Percentiles rank a stretch among this genome's conserved stretches.
Conservation (phyloP, 2,888 invertebrate genomes). For the Hyposoter didymator region DNA sequence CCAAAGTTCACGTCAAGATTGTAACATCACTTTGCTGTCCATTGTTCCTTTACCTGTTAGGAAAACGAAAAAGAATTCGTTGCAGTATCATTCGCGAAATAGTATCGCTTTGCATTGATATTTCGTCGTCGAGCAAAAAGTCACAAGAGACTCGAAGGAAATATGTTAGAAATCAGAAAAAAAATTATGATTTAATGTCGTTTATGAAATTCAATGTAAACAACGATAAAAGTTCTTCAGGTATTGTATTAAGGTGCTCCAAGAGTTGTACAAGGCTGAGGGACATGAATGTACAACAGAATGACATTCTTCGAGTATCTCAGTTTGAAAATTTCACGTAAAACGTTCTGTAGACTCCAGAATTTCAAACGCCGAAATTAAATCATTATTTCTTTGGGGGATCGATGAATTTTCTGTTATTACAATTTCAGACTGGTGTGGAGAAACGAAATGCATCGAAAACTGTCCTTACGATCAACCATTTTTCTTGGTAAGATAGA, state of each 20-base stretch:
- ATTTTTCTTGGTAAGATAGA: conserved; percentile 83
- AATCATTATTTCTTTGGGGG: neutral
- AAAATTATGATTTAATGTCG: neutral
- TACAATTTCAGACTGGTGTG: conserved; percentile 76
- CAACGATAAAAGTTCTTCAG: too few species aligned
- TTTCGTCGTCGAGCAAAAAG: neutral
- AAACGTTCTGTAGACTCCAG: neutral
- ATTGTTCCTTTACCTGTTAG: neutral
- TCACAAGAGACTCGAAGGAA: neutral
- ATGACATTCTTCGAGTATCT: neutral
- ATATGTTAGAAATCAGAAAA: too few species aligned
- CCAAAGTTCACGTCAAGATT: neutral
- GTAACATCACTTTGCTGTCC: neutral
- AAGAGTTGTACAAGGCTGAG: too few species aligned
- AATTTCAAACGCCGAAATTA: neutral
- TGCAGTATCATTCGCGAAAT: neutral
- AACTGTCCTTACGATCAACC: conserved; percentile 84
- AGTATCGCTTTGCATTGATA: neutral
- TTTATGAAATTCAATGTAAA: neutral
- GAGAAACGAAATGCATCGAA: conserved; percentile 84
- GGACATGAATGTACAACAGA: too few species aligned
- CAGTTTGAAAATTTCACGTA: neutral
- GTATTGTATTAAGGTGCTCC: too few species aligned
- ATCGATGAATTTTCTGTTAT: conserved; percentile 8
- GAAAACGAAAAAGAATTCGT: neutral